Evolutionary conservation across 2,888 invertebrate genomes (phyloP), one percentile per base, ranked within the genome.

Genomic region (Cheilosia variabilis): DNA sequence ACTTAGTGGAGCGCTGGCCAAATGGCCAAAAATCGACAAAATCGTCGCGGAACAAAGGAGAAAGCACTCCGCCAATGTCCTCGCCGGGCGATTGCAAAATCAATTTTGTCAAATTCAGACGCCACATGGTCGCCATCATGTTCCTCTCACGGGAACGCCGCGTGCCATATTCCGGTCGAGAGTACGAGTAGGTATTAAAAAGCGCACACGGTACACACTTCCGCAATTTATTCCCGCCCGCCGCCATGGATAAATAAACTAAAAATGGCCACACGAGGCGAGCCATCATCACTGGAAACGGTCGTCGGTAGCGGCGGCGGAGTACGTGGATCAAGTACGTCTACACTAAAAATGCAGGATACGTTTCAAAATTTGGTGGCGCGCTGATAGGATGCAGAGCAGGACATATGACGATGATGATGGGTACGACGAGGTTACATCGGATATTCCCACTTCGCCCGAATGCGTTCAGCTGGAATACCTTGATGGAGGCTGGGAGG

Each of bases 291-390:
- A 69, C n/a, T n/a, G n/a, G n/a, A n/a, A 2, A 4, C 4, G 58
- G n/a, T n/a, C 45, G 52, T 62, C 22, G 17, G 17, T 55, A 43
- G 17, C 10, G 45, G 17, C 10, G 52, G 17, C 7, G 31, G 45
- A 17, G 19, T 47, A 10, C 4, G 19, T 17, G 47, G 1, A 10
- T 37, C 13, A 13, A 13, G 37, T 52, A 17, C n/a, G 15, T 41
- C 7, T 10, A 6, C 50, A 62, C 75, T 71, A 79, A 76, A 84
- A 79, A 75, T 75, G 41, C 75, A 71, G 71, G 66, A 79, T 71
- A 60, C 83, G 63, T 84, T 69, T 75, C 57, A 66, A 84, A 84
- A 65, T 71, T 69, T 50, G 73, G 69, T 75, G 73, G 63, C 24
- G 50, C 69, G 76, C 68, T 80, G 80, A 71, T 50, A 71, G 80